Evolutionary conservation across 2,797 vertebrate genomes (phyloP).

Genomic region (Synanceia verrucosa): DNA sequence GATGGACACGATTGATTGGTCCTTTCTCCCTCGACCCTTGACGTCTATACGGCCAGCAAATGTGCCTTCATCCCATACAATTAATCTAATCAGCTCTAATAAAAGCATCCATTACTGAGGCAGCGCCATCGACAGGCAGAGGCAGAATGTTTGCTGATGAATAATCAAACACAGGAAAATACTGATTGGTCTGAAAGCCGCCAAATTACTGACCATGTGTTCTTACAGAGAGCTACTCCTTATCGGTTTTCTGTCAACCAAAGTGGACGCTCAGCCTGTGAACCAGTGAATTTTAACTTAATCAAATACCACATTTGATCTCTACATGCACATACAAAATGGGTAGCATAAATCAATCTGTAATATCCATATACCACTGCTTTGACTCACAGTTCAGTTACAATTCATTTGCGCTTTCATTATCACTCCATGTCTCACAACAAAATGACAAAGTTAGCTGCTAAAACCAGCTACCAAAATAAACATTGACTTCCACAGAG

Average conservation of each 20-base stretch:
- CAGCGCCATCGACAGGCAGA: slow-evolving; percentile 26
- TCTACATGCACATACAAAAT: too few species aligned
- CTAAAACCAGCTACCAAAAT: background rate
- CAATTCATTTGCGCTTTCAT: background rate
- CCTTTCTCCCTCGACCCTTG: slow-evolving; percentile 38
- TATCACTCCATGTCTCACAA: background rate
- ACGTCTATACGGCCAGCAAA: slow-evolving; percentile 36
- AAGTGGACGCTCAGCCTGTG: slow-evolving; percentile 5
- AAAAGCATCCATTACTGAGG: slow-evolving; percentile 61
- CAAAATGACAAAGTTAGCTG: background rate
- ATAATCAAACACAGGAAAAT: slow-evolving; percentile 51
- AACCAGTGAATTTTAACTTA: slow-evolving; percentile 7
- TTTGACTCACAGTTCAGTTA: background rate
- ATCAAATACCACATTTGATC: background rate
- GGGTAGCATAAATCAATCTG: too few species aligned
- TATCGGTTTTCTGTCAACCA: slow-evolving; percentile 23
- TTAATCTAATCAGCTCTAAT: slow-evolving; percentile 64
- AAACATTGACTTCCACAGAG: background rate
- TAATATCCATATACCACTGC: background rate
- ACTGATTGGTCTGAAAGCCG: slow-evolving; percentile 32
- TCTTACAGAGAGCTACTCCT: background rate
- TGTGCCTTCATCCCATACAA: slow-evolving; percentile 42
- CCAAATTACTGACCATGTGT: slow-evolving; percentile 23
- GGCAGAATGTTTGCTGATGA: slow-evolving; percentile 51
- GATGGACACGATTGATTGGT: slow-evolving; percentile 48